These are phyloP conservation scores for Polydrusus tereticollis DNA, from an alignment of 2,888 invertebrate species.

Conservation along the genomic window DNA sequence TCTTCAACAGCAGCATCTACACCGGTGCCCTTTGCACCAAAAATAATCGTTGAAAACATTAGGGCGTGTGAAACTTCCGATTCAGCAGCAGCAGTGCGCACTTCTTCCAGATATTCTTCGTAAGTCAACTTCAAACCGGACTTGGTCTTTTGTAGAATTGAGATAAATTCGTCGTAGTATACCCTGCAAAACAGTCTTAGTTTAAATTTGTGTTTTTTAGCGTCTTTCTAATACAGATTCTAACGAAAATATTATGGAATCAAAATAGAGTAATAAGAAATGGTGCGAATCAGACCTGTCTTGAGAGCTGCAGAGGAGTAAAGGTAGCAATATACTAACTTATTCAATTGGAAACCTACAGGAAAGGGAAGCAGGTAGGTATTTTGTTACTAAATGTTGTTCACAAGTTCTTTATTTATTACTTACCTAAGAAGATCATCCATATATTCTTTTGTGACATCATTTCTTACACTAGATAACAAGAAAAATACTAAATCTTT, in stretches of 20 bases:
- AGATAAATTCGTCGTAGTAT: conserved; percentile 17
- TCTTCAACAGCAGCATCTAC: conserved; percentile 8
- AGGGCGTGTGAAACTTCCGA: conserved; percentile 1
- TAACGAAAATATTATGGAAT: neutral
- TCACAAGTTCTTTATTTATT: too few relatives aligned
- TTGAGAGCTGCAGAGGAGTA: too few relatives aligned
- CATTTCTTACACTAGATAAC: conserved; percentile 53
- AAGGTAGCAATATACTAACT: too few relatives aligned
- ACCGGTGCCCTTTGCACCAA: conserved; percentile 3
- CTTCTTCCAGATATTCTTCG: conserved; percentile 11
- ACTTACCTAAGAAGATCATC: conserved; percentile 46
- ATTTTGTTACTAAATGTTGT: too few relatives aligned
- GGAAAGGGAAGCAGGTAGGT: too few relatives aligned
- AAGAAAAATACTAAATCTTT: conserved; percentile 57
- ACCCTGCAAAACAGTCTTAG: neutral
- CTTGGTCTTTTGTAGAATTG: neutral
- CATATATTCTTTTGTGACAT: conserved; percentile 22
- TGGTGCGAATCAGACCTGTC: too few relatives aligned
- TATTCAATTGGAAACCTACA: too few relatives aligned
- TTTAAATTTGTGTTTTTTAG: neutral
- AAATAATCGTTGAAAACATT: neutral
- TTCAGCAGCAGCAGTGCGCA: neutral
- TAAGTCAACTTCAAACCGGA: conserved; percentile 7
- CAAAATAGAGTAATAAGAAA: neutral
- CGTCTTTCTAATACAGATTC: neutral